Base-by-base conservation (phyloP, 2,113 vertebrate genomes). In the Laticauda laticaudata region DNA sequence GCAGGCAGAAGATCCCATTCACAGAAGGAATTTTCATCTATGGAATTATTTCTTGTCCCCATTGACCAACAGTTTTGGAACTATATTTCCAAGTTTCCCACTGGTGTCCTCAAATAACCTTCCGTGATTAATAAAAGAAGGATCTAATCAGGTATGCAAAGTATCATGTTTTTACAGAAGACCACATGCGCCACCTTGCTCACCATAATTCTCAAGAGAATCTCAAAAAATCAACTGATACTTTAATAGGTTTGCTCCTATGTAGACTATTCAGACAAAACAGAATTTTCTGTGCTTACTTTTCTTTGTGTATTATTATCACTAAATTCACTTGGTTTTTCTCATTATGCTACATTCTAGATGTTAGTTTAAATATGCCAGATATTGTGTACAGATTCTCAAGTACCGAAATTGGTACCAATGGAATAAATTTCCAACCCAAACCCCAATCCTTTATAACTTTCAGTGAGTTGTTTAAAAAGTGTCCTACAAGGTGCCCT, bases 141-240 rank as follows among this genome's bases (percentile, higher is more conserved):
- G 92, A n/a, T 15, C 39, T 91, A 18, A 11, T 90, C 92, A 94
- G n/a, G 18, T 87, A 4, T 24, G 87, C 64, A 56, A 9, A 89
- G 45, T 81, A 34, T n/a, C n/a, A 29, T 8, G 34, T 91, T 94
- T 61, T 56, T 39, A 86, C 54, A 14, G 51, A 93, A 88, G 94
- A 92, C 24, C 26, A 53, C n/a, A 88, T 55, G 0, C 7, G 4
- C 43, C 7, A 15, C 53, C 61, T 92, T 56, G 87, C 23, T n/a
- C 24, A 5, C 92, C 56, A 54, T 3, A 45, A 29, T 11, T 92
- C 87, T 89, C 91, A 45, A 24, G 56, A 64, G 90, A 12, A 51
- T 53, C 23, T 54, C 86, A 88, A 86, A 88, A 86, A 53, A 91
- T 93, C 87, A 89, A 75, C 64, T 86, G 87, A 86, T 51, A 64